Evolutionary conservation across 2,888 invertebrate species (phyloP), one percentile per base, ranked within the genome.

Genomic region (Ochlodes sylvanus): DNA sequence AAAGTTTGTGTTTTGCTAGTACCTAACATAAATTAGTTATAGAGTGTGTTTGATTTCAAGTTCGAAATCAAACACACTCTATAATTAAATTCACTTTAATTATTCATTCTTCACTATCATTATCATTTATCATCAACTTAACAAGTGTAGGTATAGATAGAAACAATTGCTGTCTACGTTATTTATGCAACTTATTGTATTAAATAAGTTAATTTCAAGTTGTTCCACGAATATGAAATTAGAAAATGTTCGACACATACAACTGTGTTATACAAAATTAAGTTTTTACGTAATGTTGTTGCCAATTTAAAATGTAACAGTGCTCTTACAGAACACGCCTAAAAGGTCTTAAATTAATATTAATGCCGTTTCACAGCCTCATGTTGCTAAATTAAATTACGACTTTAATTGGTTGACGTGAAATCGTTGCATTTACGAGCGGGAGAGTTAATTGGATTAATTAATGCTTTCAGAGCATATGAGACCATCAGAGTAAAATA

Each of bases 391-490:
- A 84, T 85, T 79, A 78, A 81, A 83, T 84, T 77, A 79, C 78
- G 75, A 75, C 69, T 74, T 63, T 81, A 81, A 79, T 81, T 79
- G 78, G 73, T 77, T 78, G 73, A 77, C 75, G 75, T 70, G 79
- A 76, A 84, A 83, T 82, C 80, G 78, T 81, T 86, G 83, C 80
- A 79, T 82, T 83, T 79, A 76, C 71, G 73, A 78, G 74, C 72
- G 76, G 69, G 63, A 69, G 76, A 76, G 72, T 77, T 82, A 80
- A 85, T 85, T 83, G 74, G 79, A 78, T 81, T 80, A 82, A 83
- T 84, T 79, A 79, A 73, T 70, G 61, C 70, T 73, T 77, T 73
- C 70, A 71, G 72, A 77, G 78, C 71, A 72, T 74, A 72, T 73
- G 70, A 72, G 60, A 62, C 69, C 62, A 69, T 69, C 69, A 75